A percentile compares a stretch with the other conserved stretches of the same genome.
phyloP scores from a whole-genome alignment of 2,888 invertebrate species.

The Drosophila dives region DNA sequence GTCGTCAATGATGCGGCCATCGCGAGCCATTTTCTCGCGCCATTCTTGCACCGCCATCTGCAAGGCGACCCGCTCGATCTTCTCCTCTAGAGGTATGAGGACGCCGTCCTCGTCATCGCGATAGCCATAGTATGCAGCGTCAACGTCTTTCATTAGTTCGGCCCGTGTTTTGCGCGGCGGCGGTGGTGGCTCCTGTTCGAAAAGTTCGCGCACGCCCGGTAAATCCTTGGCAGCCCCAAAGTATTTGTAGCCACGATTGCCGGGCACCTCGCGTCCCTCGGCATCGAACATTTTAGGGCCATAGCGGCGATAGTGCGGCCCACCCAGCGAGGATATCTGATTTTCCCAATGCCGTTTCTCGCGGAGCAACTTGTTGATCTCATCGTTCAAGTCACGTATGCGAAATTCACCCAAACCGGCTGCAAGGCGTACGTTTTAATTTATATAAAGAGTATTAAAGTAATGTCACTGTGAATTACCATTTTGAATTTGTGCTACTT shows the following conservation, averaged over 20 bases:
- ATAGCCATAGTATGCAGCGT: constrained; percentile 99
- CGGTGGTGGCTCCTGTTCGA: constrained; percentile 97
- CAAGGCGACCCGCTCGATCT: constrained; percentile 90
- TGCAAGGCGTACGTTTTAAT: constrained; percentile 77
- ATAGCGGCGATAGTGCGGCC: constrained; percentile 95
- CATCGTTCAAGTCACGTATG: constrained; percentile 98
- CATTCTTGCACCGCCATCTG: constrained; percentile 89
- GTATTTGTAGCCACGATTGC: constrained; percentile 99
- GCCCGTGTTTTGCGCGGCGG: constrained; percentile 96
- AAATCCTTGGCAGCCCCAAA: constrained; percentile 99
- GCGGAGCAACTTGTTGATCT: constrained; percentile 98
- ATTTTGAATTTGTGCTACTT: constrained; percentile 99
- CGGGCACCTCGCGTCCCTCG: constrained; percentile 98
- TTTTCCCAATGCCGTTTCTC: constrained; percentile 99
- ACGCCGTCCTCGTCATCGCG: constrained; percentile 99
- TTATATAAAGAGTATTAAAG: not conserved
- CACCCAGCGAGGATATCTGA: constrained; percentile 97
- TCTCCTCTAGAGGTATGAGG: constrained; percentile 93
- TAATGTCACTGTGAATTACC: constrained; percentile 86
- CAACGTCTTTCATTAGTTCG: constrained; percentile 98
- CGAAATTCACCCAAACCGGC: constrained; percentile 99
- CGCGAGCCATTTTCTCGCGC: constrained; percentile 87
- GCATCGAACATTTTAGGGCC: constrained; percentile 97
- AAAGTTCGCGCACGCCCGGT: constrained; percentile 98
- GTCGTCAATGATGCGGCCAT: constrained; percentile 90